Conservation (phyloP, 2,888 invertebrate species). For the Lithosia quadra region DNA sequence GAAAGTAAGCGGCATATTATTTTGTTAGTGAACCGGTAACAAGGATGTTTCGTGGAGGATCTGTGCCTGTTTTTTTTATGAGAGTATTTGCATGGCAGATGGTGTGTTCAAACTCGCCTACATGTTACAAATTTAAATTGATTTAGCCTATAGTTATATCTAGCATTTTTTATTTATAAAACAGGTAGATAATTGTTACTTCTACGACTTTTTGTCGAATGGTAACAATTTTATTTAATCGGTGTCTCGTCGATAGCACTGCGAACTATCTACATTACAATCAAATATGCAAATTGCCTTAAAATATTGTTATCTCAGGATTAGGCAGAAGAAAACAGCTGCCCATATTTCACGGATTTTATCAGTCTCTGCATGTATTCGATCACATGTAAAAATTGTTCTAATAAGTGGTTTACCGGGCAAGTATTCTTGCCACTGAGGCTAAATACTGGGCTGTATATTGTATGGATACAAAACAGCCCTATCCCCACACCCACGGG, state of each 20-base stretch:
- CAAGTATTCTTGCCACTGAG: too few species aligned
- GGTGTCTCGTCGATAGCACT: neutral
- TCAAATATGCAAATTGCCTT: neutral
- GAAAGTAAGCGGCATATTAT: constrained; percentile 67
- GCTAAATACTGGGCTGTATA: too few species aligned
- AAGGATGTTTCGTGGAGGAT: constrained; percentile 61
- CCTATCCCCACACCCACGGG: too few species aligned
- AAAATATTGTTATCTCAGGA: neutral
- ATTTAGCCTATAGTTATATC: neutral
- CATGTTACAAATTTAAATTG: neutral
- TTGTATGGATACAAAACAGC: too few species aligned
- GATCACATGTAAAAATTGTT: too few species aligned
- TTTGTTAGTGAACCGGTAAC: constrained; percentile 55
- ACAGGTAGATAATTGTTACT: neutral
- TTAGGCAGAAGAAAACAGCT: neutral
- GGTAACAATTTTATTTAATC: neutral
- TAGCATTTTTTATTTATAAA: neutral
- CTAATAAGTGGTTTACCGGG: too few species aligned
- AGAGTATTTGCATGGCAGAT: constrained; percentile 11
- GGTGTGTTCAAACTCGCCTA: neutral
- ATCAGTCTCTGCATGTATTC: too few species aligned
- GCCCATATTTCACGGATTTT: neutral
- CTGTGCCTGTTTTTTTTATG: constrained; percentile 59
- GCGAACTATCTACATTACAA: neutral
- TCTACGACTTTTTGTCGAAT: neutral